A percentile compares a stretch with the other conserved stretches of the same genome.
phyloP scores from a whole-genome alignment of 2,888 invertebrate genomes.

The Boloria euphrosyne region DNA sequence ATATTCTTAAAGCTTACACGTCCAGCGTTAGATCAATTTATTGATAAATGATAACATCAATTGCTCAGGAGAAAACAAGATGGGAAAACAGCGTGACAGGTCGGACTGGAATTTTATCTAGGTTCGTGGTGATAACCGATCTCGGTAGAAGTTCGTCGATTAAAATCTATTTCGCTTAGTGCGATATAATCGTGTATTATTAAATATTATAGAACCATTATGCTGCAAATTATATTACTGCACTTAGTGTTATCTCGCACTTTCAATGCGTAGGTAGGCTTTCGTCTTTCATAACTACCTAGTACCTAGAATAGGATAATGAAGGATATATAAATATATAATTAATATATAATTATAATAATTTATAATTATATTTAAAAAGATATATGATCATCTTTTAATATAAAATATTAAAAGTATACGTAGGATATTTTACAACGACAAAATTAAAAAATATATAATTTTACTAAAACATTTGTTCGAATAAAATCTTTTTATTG shows the following conservation, averaged over 20 bases:
- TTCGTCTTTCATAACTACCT: too few species aligned
- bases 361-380: too few species aligned
- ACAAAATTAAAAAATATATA: not conserved
- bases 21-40: constrained; percentile 34
- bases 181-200: constrained; percentile 20
- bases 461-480: not conserved
- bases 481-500: not conserved
- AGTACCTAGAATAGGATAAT: too few species aligned
- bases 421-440: not conserved
- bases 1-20: constrained; percentile 33
- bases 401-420: too few species aligned
- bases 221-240: constrained; percentile 7
- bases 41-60: constrained; percentile 37
- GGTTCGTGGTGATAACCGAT: constrained; percentile 37
- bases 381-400: too few species aligned
- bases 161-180: constrained; percentile 31
- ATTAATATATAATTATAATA: too few species aligned
- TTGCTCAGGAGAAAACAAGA: constrained; percentile 36
- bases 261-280: not conserved
- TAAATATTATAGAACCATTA: constrained; percentile 20
- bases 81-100: constrained; percentile 40
- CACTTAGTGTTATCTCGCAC: not conserved
- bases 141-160: constrained; percentile 39
- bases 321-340: too few species aligned
- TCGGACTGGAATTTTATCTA: constrained; percentile 41